Base-by-base conservation (phyloP, 1,140 invertebrate genomes). In the Lepidurus packardi region DNA sequence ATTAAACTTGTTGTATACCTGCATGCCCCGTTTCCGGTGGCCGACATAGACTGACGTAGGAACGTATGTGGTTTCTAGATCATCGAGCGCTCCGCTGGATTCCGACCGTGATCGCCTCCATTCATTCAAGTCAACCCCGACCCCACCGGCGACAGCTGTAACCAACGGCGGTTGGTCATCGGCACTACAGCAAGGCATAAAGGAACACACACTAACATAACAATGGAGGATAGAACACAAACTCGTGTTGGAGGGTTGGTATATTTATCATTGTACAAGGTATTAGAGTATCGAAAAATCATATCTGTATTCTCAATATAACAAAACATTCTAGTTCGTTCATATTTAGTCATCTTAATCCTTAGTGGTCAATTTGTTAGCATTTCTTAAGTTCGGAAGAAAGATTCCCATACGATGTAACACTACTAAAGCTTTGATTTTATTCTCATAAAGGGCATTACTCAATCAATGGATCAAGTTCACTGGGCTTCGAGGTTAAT, bases 1-100 rank as follows among this genome's bases (percentile, higher is more conserved):
- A 65, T 65, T 3, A 16, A 5, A 3, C 24, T 75, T 44, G 1
- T 11, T 7, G 8, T 44, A 75, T 75, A 77, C 78, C 43, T 80
- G 25, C 80, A 78, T 79, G 81, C 81, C 47, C 79, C 81, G 76
- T 80, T 81, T 21, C 80, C 80, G 75, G 5, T 43, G 25, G 25
- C 78, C 78, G 73, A 78, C 24, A 75, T 44, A 78, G 13, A 73
- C 78, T 24, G 78, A 25, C 41, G 78, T 74, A 80, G 89, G 85
- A 76, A 90, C 87, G 82, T 90, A 89, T 84, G 90, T 89, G 80
- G 91, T 91, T 81, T 92, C 91, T 76, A 91, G 89, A 81, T 93
- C 92, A 34, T 88, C 82, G 77, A 82, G 80, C 11, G 80, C 81
- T 21, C 78, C 1, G 89, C 91, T 91, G 13, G 92, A 93, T 84